Evolutionary conservation across 2,888 invertebrate species (phyloP).

Genomic region (Eupelmus urozonus): DNA sequence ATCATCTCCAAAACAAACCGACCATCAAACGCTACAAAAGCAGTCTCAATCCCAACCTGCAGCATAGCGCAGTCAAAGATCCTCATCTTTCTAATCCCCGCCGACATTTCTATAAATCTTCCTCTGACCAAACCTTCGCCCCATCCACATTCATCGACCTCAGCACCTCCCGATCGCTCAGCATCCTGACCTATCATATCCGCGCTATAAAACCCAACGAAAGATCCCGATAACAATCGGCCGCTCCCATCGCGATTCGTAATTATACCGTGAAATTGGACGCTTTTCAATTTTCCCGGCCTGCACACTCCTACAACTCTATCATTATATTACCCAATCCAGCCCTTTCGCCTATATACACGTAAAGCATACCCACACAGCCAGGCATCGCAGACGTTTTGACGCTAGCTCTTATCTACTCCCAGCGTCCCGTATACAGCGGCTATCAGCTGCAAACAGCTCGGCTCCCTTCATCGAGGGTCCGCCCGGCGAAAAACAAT

Average conservation of each 20-base stretch:
- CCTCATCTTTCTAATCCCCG: no score
- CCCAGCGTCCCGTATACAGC: not conserved
- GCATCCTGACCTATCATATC: not conserved
- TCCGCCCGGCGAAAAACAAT: constrained; percentile 37
- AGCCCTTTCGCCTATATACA: not conserved
- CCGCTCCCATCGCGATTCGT: not conserved
- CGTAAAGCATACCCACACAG: not conserved
- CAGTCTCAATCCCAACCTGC: no score
- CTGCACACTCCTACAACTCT: constrained; percentile 7
- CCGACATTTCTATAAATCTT: no score
- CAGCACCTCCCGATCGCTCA: no score
- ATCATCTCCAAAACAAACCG: no score
- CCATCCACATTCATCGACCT: no score
- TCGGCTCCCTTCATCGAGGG: no score
- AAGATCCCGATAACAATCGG: constrained; percentile 22
- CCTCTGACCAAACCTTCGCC: no score
- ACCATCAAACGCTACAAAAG: no score
- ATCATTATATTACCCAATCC: constrained; percentile 11
- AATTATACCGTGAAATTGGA: constrained; percentile 48
- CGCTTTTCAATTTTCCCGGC: constrained; percentile 35
- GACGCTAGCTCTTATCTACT: no score
- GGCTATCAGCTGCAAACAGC: not conserved
- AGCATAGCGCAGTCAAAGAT: no score
- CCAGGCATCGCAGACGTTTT: no score
- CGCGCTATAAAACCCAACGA: constrained; percentile 19